A percentile compares a stretch with the other conserved stretches of the same genome.
Evolutionary conservation across 2,797 vertebrate genomes (phyloP).

Genomic region (Pelodytes ibericus): DNA sequence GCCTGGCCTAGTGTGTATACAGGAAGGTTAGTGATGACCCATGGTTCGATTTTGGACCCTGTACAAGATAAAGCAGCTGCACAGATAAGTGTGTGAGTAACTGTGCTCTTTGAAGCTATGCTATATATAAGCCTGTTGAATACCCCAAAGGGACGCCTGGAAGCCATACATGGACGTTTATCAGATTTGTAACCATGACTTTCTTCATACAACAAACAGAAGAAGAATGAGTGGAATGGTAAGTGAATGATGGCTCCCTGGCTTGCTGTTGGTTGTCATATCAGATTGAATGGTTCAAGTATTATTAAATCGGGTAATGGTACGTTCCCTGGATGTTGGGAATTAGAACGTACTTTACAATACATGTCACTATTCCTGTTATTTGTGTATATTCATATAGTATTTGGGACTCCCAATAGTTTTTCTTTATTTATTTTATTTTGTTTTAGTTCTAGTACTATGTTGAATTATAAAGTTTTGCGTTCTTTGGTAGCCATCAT

Average conservation of each 20-base stretch:
- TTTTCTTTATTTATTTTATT: too few species aligned
- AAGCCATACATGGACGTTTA: background rate
- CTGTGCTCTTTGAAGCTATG: background rate
- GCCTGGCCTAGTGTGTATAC: background rate
- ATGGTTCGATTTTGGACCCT: background rate
- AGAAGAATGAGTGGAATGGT: constrained; percentile 20
- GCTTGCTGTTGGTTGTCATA: background rate
- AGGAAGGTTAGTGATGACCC: background rate
- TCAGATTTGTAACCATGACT: constrained; percentile 13
- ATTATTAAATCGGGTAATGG: too few species aligned
- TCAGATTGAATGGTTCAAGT: too few species aligned
- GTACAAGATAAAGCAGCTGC: background rate
- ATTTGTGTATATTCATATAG: too few species aligned
- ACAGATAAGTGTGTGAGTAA: background rate
- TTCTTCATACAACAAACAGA: constrained; percentile 9
- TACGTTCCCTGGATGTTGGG: too few species aligned
- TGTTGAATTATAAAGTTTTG: too few species aligned
- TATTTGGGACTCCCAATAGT: too few species aligned
- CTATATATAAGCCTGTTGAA: constrained; percentile 8
- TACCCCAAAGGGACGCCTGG: constrained; percentile 22
- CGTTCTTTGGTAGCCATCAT: too few species aligned
- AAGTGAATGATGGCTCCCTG: background rate
- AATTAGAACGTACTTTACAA: too few species aligned
- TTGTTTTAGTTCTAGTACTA: too few species aligned
- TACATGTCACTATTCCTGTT: too few species aligned